phyloP scores from a whole-genome alignment of 2,113 vertebrate genomes.

The Eira barbara region DNA sequence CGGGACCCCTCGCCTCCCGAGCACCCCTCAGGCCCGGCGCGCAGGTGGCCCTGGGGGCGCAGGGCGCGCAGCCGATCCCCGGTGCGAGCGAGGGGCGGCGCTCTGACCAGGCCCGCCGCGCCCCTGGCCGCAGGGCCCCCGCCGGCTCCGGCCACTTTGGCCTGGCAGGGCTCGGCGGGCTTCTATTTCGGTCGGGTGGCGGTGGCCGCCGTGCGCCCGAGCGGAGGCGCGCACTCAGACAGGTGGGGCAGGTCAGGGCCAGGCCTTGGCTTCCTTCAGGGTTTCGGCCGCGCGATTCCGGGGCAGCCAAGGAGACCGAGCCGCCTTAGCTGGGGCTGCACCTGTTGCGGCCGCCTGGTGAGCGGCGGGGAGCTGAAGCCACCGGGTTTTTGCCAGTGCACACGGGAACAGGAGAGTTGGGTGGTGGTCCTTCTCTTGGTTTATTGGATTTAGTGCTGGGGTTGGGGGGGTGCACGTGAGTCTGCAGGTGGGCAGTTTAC shows the following conservation, averaged over 20 bases:
- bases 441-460: background rate
- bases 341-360: conserved; percentile 72
- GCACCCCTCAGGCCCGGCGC: background rate
- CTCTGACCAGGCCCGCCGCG: background rate
- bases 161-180: background rate
- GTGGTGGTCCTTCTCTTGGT: background rate
- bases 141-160: background rate
- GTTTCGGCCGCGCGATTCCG: background rate
- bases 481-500: background rate
- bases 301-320: background rate
- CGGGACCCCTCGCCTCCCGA: background rate
- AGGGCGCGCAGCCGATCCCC: background rate
- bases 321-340: conserved; percentile 58
- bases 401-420: background rate
- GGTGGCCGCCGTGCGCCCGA: background rate
- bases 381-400: background rate
- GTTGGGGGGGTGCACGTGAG: background rate
- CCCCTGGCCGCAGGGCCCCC: background rate
- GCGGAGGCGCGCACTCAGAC: conserved; percentile 46
- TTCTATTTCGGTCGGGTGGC: conserved; percentile 39
- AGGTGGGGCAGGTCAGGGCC: conserved; percentile 54
- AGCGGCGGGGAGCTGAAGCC: background rate
- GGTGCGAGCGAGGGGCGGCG: background rate
- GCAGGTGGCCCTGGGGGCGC: conserved; percentile 37
- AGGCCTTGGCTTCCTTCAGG: background rate